A percentile compares a stretch with the other conserved stretches of the same genome.
phyloP scores from a whole-genome alignment of 2,888 invertebrate genomes.

The Oasisia sp. region DNA sequence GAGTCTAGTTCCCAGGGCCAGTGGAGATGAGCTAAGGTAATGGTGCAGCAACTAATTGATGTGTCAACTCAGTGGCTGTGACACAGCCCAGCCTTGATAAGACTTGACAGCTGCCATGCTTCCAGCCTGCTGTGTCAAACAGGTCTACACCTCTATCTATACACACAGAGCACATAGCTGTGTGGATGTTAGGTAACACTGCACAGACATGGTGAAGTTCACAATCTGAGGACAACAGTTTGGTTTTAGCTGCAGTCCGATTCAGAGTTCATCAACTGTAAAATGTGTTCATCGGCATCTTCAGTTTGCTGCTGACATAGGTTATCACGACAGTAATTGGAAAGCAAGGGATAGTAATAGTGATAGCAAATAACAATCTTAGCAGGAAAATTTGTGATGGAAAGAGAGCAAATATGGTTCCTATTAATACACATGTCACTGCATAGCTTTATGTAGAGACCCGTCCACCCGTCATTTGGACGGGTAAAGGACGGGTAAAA shows the following conservation, averaged over 20 bases:
- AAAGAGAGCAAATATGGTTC: too few species aligned
- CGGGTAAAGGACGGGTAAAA: too few species aligned
- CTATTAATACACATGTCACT: too few species aligned
- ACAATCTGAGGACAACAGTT: background rate
- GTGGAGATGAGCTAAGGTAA: background rate
- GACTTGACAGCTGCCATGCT: background rate
- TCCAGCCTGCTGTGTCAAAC: too few species aligned
- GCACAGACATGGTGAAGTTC: background rate
- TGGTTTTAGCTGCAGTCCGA: background rate
- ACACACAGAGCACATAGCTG: background rate
- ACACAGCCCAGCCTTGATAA: background rate
- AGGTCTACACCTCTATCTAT: too few species aligned
- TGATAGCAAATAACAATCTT: too few species aligned
- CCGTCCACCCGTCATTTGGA: too few species aligned
- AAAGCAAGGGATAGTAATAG: background rate
- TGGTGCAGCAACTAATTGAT: background rate
- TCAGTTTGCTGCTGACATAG: too few species aligned
- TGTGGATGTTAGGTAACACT: background rate
- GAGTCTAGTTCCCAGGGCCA: background rate
- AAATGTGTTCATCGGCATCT: background rate
- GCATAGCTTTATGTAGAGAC: too few species aligned
- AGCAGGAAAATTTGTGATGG: too few species aligned
- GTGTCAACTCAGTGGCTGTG: background rate
- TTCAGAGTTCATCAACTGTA: background rate
- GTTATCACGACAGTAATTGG: too few species aligned